Percentiles rank a stretch among this genome's conserved stretches.
These are phyloP conservation scores for Hyles euphorbiae DNA, from an alignment of 1,140 invertebrate genomes.

Conservation along the genomic window DNA sequence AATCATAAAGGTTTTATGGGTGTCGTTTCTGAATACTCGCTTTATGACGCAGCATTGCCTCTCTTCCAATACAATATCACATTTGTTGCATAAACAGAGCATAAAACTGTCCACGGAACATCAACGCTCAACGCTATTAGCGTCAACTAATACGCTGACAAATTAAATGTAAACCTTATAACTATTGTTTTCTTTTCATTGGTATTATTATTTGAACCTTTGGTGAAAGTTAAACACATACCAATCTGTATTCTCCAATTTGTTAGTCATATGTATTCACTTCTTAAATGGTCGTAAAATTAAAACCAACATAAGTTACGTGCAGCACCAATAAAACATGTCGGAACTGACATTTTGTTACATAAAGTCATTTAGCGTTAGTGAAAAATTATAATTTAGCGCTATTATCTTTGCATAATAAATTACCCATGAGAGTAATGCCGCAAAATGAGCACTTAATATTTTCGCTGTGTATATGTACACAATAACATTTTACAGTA, in stretches of 20 bases:
- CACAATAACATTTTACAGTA: constrained; percentile 12
- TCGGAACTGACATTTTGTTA: neutral
- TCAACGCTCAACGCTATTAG: too few relatives aligned
- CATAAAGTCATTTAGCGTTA: neutral
- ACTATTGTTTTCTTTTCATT: too few relatives aligned
- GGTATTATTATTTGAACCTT: too few relatives aligned
- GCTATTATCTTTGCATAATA: constrained; percentile 27
- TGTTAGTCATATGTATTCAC: too few relatives aligned
- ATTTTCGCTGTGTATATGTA: constrained; percentile 1
- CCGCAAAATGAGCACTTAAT: constrained; percentile 4
- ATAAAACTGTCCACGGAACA: constrained; percentile 26
- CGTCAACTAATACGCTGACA: too few relatives aligned
- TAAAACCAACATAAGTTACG: too few relatives aligned
- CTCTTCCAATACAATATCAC: constrained; percentile 24
- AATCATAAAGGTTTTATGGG: constrained; percentile 73
- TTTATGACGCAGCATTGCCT: constrained; percentile 41
- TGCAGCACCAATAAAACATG: neutral
- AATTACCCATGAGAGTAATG: constrained; percentile 13
- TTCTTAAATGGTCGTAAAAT: too few relatives aligned
- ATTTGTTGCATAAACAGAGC: constrained; percentile 37
- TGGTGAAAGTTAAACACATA: too few relatives aligned
- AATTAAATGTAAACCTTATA: too few relatives aligned
- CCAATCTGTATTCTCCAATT: too few relatives aligned
- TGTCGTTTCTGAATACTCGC: constrained; percentile 56
- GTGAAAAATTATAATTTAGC: constrained; percentile 19